Evolutionary conservation across 2,113 vertebrate species (phyloP).

Genomic region (Lycaon pictus): DNA sequence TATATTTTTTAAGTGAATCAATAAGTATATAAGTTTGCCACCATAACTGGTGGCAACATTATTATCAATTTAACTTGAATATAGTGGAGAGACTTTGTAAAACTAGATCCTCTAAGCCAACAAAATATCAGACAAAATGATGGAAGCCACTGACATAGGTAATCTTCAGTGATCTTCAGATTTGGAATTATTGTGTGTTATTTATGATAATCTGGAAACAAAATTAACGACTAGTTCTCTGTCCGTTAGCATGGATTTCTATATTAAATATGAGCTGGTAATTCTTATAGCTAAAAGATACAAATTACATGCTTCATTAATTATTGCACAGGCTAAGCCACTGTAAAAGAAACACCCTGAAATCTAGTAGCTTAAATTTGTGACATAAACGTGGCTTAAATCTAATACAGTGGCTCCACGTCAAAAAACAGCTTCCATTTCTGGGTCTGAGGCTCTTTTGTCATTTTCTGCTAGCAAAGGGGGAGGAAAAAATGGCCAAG

Average conservation of each 20-base stretch:
- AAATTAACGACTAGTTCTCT: slow-evolving; percentile 37
- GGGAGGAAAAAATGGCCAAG: background rate
- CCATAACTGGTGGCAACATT: background rate
- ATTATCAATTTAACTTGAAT: background rate
- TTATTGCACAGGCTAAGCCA: background rate
- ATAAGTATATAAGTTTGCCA: background rate
- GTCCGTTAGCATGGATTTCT: background rate
- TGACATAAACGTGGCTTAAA: background rate
- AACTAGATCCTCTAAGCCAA: background rate
- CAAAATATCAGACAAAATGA: slow-evolving; percentile 24
- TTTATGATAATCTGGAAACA: background rate
- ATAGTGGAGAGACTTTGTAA: background rate
- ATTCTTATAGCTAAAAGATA: background rate
- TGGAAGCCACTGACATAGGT: background rate
- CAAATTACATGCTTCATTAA: background rate
- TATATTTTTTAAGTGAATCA: background rate
- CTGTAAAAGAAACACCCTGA: background rate
- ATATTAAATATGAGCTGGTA: background rate
- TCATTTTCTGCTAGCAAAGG: background rate
- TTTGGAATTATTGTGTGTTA: slow-evolving; percentile 44
- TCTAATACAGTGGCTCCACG: background rate
- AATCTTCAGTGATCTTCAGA: background rate
- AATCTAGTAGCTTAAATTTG: background rate
- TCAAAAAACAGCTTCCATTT: background rate
- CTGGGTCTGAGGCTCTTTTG: background rate